Evolutionary conservation across 2,888 invertebrate species (phyloP), one percentile per base, ranked within the genome.

Genomic region (Lochmaea capreae): DNA sequence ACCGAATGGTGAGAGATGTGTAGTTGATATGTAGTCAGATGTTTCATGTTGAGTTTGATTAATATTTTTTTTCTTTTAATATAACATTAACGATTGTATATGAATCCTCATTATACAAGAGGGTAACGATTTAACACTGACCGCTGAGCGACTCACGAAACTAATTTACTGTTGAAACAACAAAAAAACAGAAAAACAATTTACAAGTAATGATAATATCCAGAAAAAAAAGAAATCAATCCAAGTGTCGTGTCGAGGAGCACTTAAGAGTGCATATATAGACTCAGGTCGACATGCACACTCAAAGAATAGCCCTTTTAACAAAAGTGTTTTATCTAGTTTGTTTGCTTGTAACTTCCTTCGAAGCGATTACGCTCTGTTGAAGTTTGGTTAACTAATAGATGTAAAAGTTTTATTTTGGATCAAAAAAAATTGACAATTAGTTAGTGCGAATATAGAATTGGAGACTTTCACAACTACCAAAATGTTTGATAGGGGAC

Each of bases 201-300:
- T 39, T 63, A 70, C 63, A 54, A 70, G 39, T 70, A 63, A 63
- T 62, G 54, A 63, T 70, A 63, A 42, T 42, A 63, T 16, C 58
- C 10, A 10, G 62, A 33, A 16, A 39, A 70, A 70, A 46, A 71
- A 65, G 65, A 73, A 76, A 73, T 76, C 73, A 73, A 71, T 76
- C 68, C 65, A 33, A 65, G 42, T 71, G 49, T 65, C 76, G 77
- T 76, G 74, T 65, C 66, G 43, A 43, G 63, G 67, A 43, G 70
- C 72, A 76, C 71, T 76, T 76, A 74, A 65, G 65, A 73, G 67
- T 75, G 71, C 71, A 71, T 73, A 76, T 76, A 67, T 73, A 67
- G 73, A 76, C 71, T 61, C 59, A 71, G 49, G 43, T 58, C 70
- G 66, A 75, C 75, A 75, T 75, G 72, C 73, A 73, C 72, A 69